Evolutionary conservation across 2,113 vertebrate genomes (phyloP).

Genomic region (Antidorcas marsupialis): DNA sequence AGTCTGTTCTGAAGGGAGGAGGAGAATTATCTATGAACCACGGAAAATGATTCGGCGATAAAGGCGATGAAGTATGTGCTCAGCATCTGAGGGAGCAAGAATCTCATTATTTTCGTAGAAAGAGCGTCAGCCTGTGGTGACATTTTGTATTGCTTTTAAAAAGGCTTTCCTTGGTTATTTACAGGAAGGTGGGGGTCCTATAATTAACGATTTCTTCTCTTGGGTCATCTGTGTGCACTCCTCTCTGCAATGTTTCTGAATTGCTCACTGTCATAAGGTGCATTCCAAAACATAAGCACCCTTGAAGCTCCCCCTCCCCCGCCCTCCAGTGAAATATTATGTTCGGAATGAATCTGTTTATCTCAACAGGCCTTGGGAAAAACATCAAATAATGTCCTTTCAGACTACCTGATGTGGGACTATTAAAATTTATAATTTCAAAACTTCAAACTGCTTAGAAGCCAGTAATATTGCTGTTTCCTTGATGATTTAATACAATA

Average conservation of each 20-base stretch:
- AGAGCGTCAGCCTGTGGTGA: conserved; percentile 87
- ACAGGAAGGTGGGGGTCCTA: conserved; percentile 31
- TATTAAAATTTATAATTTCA: conserved; percentile 38
- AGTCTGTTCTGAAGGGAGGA: conserved; percentile 56
- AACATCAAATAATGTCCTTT: neutral
- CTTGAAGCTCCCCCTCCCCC: neutral
- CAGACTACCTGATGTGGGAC: neutral
- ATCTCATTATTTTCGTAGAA: conserved; percentile 81
- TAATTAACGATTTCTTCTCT: conserved; percentile 63
- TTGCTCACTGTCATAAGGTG: neutral
- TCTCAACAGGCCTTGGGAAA: neutral
- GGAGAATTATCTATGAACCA: conserved; percentile 25
- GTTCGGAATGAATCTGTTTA: neutral
- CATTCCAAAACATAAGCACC: neutral
- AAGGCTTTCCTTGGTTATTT: conserved; percentile 51
- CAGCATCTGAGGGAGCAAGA: conserved; percentile 14
- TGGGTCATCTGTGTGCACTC: neutral
- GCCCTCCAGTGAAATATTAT: neutral
- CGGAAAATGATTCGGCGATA: conserved; percentile 58
- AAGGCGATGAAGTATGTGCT: conserved; percentile 69
- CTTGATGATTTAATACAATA: conserved; percentile 11
- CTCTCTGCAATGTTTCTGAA: neutral
- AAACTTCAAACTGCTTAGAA: neutral
- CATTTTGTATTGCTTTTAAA: conserved; percentile 80
- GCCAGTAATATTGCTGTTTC: neutral